Evolutionary conservation across 1,140 invertebrate genomes (phyloP).

Genomic region (Orchestia grillus): DNA sequence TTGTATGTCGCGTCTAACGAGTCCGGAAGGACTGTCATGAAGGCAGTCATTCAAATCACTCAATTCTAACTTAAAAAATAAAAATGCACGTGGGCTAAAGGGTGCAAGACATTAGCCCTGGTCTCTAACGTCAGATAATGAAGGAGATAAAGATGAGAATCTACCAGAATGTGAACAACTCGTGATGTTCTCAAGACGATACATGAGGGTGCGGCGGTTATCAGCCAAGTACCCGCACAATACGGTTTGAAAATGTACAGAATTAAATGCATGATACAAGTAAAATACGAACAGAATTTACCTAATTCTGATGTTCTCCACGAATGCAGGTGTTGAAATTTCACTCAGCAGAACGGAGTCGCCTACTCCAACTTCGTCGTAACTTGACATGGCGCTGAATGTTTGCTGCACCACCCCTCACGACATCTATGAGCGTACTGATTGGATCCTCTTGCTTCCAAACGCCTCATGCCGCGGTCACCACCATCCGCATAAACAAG

Average conservation of each 20-base stretch:
- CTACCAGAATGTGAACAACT: neutral
- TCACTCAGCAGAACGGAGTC: constrained; percentile 58
- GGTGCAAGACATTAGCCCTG: too few species aligned
- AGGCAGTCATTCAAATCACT: too few species aligned
- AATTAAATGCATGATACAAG: neutral
- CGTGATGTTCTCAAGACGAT: neutral
- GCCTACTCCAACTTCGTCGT: constrained; percentile 58
- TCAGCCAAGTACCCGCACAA: constrained; percentile 26
- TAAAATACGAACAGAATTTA: neutral
- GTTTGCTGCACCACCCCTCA: neutral
- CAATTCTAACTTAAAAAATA: too few species aligned
- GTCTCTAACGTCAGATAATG: too few species aligned
- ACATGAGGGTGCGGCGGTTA: neutral
- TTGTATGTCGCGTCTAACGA: too few species aligned
- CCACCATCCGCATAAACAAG: neutral
- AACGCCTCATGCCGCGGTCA: neutral
- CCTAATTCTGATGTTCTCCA: constrained; percentile 56
- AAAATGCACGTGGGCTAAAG: too few species aligned
- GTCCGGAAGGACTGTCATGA: too few species aligned
- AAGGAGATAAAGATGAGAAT: neutral
- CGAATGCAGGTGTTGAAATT: constrained; percentile 60
- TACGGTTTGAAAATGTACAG: neutral
- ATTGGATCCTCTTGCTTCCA: neutral
- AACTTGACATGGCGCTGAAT: constrained; percentile 50
- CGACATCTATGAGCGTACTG: constrained; percentile 8